A percentile compares a stretch with the other conserved stretches of the same genome.
Evolutionary conservation across 2,797 vertebrate species (phyloP).

Genomic region (Lates japonicus): DNA sequence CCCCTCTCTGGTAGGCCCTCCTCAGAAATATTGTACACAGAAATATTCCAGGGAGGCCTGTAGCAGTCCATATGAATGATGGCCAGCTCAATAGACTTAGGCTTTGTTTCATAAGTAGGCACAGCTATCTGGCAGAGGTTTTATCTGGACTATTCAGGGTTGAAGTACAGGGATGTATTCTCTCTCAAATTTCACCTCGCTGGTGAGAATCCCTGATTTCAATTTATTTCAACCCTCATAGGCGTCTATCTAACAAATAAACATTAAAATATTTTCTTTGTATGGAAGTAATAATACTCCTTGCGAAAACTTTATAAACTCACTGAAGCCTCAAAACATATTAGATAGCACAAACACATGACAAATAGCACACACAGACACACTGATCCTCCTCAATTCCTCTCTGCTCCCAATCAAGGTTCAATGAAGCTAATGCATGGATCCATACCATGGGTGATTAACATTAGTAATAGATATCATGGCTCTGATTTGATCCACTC

Average conservation of each 20-base stretch:
- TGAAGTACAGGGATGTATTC: constrained; percentile 21
- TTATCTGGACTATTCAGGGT: constrained; percentile 24
- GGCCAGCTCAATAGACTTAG: constrained; percentile 53
- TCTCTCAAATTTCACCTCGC: constrained; percentile 6
- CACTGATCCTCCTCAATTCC: constrained; percentile 63
- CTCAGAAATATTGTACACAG: constrained; percentile 64
- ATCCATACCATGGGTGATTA: constrained; percentile 97
- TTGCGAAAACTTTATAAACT: neutral
- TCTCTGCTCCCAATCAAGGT: constrained; percentile 84
- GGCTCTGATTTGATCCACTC: constrained; percentile 96
- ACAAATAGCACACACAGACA: constrained; percentile 24
- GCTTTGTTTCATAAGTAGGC: constrained; percentile 58
- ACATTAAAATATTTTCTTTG: constrained; percentile 3
- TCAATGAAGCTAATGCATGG: constrained; percentile 89
- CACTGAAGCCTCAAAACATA: constrained; percentile 19
- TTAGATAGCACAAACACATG: constrained; percentile 12
- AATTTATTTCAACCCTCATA: constrained; percentile 1
- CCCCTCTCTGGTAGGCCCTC: constrained; percentile 55
- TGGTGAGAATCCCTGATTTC: constrained; percentile 13
- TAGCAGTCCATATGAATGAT: constrained; percentile 63
- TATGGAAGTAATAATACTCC: neutral
- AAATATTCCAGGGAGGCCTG: constrained; percentile 67
- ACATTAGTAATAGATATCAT: constrained; percentile 99
- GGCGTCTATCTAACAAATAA: neutral
- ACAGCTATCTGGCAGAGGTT: constrained; percentile 48